Evolutionary conservation across 2,888 invertebrate species (phyloP).

Genomic region (Macrosiphum euphorbiae): DNA sequence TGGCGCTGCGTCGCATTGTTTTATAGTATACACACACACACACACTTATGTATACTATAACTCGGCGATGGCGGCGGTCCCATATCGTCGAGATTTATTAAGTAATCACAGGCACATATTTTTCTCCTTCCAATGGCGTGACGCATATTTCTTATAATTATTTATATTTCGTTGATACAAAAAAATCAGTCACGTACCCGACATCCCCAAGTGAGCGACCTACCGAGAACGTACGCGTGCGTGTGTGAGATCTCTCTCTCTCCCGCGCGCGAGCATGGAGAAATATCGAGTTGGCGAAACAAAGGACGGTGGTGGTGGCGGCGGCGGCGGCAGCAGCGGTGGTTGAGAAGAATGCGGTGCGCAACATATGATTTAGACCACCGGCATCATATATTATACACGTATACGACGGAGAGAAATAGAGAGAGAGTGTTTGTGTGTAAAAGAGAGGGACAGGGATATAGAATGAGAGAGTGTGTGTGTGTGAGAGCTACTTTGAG

Average conservation of each 20-base stretch:
- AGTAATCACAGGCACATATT: constrained; percentile 45
- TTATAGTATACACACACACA: neutral
- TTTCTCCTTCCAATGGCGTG: constrained; percentile 36
- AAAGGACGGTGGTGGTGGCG: constrained; percentile 26
- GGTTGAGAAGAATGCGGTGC: constrained; percentile 50
- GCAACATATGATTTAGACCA: constrained; percentile 61
- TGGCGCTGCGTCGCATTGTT: constrained; percentile 33
- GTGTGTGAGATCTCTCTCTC: neutral
- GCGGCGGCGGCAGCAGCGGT: neutral
- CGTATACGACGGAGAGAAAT: neutral
- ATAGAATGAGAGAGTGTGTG: neutral
- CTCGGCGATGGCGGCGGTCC: neutral
- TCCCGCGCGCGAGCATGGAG: neutral
- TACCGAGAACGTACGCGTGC: neutral
- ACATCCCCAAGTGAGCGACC: neutral
- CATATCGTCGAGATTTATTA: constrained; percentile 54
- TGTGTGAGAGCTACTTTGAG: neutral
- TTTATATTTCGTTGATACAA: constrained; percentile 28
- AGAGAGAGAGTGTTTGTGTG: neutral
- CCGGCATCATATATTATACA: constrained; percentile 14
- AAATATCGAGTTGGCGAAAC: constrained; percentile 58
- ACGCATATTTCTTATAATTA: neutral
- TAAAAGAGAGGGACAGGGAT: neutral
- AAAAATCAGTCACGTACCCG: constrained; percentile 55
- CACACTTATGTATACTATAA: neutral